phyloP scores from a whole-genome alignment of 2,888 invertebrate genomes.

The Lepeophtheirus nordmannii region DNA sequence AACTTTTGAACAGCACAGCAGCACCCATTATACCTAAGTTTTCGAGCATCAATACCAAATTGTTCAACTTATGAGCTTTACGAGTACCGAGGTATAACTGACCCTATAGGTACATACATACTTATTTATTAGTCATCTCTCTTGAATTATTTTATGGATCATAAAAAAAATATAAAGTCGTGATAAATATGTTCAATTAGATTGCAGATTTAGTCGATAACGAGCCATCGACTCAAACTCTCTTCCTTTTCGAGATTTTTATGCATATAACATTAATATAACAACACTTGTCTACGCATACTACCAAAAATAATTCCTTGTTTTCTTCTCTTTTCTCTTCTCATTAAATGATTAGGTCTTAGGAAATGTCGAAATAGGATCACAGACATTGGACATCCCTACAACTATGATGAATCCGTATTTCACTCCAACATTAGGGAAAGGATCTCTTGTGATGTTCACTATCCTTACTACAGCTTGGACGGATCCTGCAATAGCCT shows the following conservation, averaged over 20 bases:
- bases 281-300: neutral
- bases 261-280: neutral
- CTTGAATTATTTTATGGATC: too few species aligned
- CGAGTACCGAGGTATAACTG: too few species aligned
- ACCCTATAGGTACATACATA: too few species aligned
- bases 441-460: neutral
- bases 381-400: neutral
- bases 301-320: neutral
- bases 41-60: too few species aligned
- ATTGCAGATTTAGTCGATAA: neutral
- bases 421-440: neutral
- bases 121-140: too few species aligned
- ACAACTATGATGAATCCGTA: neutral
- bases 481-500: neutral
- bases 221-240: neutral
- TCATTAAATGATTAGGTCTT: neutral
- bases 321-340: neutral
- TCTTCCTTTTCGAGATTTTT: neutral
- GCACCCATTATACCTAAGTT: too few species aligned
- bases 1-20: too few species aligned
- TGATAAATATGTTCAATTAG: neutral
- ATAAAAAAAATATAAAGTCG: too few species aligned
- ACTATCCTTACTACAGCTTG: neutral
- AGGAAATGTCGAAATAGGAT: neutral
- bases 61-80: too few species aligned